Conservation (phyloP, 2,888 invertebrate genomes). For the Autographa gamma region DNA sequence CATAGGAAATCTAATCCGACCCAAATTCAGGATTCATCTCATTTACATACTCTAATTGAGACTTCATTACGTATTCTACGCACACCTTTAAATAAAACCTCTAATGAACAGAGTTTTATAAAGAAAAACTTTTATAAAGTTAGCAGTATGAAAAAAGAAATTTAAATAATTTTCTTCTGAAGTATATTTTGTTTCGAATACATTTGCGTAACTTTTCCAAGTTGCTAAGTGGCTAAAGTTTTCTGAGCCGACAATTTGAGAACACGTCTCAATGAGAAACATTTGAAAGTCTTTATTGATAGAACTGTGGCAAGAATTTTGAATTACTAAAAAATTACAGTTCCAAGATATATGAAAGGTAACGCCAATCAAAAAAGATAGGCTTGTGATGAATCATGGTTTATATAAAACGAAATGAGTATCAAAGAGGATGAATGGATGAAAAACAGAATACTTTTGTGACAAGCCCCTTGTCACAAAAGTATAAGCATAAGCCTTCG, state of each 20-base stretch:
- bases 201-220: background rate
- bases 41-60: conserved; percentile 49
- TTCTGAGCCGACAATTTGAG: background rate
- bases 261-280: background rate
- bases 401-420: too few species aligned
- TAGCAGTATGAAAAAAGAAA: conserved; percentile 3
- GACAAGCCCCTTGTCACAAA: too few species aligned
- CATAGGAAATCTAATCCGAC: conserved; percentile 49
- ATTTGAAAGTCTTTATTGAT: background rate
- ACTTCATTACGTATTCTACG: conserved; percentile 53
- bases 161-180: conserved; percentile 2
- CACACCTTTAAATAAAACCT: conserved; percentile 12
- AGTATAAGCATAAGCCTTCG: too few species aligned
- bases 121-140: conserved; percentile 23
- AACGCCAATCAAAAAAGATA: too few species aligned
- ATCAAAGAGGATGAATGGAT: too few species aligned
- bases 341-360: too few species aligned
- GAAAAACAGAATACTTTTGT: too few species aligned
- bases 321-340: too few species aligned
- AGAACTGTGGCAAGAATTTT: too few species aligned
- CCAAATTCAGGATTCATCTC: conserved; percentile 22
- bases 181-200: background rate
- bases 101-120: conserved; percentile 49
- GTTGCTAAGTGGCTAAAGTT: background rate
- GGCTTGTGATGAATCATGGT: too few species aligned